Evolutionary conservation across 1,140 invertebrate genomes (phyloP).

Genomic region (Sminthurides bifidus): DNA sequence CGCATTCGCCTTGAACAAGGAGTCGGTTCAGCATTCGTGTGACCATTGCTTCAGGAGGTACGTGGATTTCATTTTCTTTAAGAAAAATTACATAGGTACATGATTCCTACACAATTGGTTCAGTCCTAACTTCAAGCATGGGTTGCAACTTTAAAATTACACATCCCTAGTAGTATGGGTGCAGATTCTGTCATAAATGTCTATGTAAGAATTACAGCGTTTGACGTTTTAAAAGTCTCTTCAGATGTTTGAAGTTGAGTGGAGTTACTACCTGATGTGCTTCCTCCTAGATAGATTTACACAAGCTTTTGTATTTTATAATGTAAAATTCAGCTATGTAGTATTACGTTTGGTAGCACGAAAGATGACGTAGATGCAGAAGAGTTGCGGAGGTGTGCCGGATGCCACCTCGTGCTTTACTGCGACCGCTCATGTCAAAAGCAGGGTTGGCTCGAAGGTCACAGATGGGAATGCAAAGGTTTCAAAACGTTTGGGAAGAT

Average conservation of each 20-base stretch:
- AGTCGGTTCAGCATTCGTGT: conserved; percentile 14
- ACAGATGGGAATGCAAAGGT: conserved; percentile 62
- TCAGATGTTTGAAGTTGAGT: neutral
- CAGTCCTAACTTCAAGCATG: neutral
- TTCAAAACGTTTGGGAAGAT: conserved; percentile 53
- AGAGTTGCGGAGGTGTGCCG: conserved; percentile 17
- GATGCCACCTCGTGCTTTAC: conserved; percentile 48
- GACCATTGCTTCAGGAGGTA: conserved; percentile 28
- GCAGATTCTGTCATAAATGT: neutral
- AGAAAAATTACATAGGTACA: too few relatives aligned
- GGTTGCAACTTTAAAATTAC: neutral
- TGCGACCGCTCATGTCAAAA: conserved; percentile 61
- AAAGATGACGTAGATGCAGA: conserved; percentile 1
- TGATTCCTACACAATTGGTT: neutral
- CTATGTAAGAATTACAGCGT: neutral
- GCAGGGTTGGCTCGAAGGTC: conserved; percentile 53
- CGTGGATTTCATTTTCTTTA: neutral
- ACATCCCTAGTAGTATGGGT: neutral
- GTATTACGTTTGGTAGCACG: too few relatives aligned
- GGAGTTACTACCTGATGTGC: too few relatives aligned
- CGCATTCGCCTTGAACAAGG: conserved; percentile 17
- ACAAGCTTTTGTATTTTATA: conserved; percentile 1
- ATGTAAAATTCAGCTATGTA: neutral
- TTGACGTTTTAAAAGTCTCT: neutral
- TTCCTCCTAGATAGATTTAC: neutral